A percentile compares a stretch with the other conserved stretches of the same genome.
Conservation (phyloP, 2,113 vertebrate genomes). For the Sardina pilchardus region DNA sequence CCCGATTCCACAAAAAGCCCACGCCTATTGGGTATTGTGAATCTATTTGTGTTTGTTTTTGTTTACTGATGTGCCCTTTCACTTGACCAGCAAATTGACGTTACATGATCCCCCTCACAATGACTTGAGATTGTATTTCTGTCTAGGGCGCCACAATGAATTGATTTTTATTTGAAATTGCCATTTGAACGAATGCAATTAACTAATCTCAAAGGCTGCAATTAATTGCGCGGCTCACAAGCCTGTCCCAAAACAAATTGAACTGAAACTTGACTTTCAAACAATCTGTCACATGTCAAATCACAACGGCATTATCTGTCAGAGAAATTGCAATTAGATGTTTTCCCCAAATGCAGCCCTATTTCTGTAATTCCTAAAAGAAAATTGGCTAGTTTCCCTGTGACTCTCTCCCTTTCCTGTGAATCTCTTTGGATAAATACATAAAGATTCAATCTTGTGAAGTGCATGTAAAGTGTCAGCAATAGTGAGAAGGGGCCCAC, state of each 20-base stretch:
- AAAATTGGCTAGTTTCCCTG: background rate
- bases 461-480: background rate
- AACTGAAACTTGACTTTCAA: no score
- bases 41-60: background rate
- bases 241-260: no score
- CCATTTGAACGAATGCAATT: no score
- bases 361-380: background rate
- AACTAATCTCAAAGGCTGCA: no score
- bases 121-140: background rate
- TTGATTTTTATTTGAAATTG: no score
- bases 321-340: no score
- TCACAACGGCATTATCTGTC: no score
- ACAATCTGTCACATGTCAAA: no score
- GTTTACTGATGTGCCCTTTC: background rate
- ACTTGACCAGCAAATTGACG: background rate
- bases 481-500: background rate
- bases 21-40: background rate
- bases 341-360: no score
- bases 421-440: background rate
- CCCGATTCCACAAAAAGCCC: background rate
- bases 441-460: background rate
- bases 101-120: background rate
- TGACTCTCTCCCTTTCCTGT: background rate
- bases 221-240: no score
- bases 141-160: no score